Evolutionary conservation across 2,113 vertebrate species (phyloP).

Genomic region (Connochaetes taurinus): DNA sequence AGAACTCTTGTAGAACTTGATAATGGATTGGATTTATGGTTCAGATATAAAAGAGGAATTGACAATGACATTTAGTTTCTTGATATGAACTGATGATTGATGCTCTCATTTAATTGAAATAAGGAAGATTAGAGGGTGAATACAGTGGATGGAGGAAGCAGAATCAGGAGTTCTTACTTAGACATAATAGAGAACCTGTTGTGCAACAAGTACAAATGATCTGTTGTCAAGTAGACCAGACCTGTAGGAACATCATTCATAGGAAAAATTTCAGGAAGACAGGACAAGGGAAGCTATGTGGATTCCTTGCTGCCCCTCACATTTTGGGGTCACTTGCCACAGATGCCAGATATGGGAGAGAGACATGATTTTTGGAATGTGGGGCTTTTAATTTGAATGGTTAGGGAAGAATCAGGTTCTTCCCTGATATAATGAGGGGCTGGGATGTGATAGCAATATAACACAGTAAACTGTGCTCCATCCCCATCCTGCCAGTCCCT

Average conservation of each 20-base stretch:
- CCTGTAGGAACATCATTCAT: not conserved
- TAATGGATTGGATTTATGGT: not conserved
- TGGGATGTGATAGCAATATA: not conserved
- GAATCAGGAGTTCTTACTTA: not conserved
- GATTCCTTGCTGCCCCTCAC: not conserved
- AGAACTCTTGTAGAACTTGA: not conserved
- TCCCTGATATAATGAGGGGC: not conserved
- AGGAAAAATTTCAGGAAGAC: not conserved
- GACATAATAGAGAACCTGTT: not conserved
- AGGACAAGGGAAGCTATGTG: not conserved
- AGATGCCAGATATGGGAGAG: not conserved
- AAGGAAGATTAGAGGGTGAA: not conserved
- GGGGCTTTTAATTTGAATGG: not conserved
- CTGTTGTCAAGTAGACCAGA: not conserved
- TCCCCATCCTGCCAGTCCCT: not conserved
- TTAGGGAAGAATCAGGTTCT: not conserved
- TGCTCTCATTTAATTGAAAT: conserved; percentile 3
- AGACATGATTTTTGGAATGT: not conserved
- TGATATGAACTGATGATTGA: not conserved
- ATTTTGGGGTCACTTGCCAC: not conserved
- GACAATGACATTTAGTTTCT: not conserved
- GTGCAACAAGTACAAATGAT: not conserved
- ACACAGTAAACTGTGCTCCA: not conserved
- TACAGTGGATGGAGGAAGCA: not conserved
- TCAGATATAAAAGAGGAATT: not conserved